Evolutionary conservation across 2,888 invertebrate genomes (phyloP), one percentile per base, ranked within the genome.

Genomic region (Tanypteryx hageni): DNA sequence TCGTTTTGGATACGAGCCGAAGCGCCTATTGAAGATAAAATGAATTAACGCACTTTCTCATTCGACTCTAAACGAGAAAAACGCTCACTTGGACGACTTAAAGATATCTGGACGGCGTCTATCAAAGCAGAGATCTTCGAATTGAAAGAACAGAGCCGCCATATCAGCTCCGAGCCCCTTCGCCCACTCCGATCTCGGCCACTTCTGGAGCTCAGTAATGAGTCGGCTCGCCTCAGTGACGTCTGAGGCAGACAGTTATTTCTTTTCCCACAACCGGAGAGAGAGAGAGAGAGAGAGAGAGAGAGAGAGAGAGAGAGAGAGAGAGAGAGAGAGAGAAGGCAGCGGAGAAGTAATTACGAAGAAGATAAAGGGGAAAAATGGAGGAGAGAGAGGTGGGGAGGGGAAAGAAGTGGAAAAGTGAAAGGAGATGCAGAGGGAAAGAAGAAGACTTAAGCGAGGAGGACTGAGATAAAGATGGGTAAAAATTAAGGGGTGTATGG

Each of bases 361-460:
- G 76, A 76, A 27, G 22, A 76, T 27, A 76, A 76, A 76, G 76
- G 76, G 10, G 76, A 76, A 76, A 68, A 76, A 76, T 76, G 11
- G 9, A 22, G 76, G 0, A 13, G 76, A n/a, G 27, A 76, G 76
- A 22, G 76, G 27, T 27, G 44, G 44, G 44, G 44, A 44, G 5
- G 44, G 5, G 44, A 44, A 44, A 44, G 8, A 22, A 27, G 22
- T 22, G 76, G 76, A 76, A 22, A 22, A 27, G 76, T 27, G 76
- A 27, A 76, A 27, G 18, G 27, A 76, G 76, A 76, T 22, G 27
- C 27, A 76, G 14, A 76, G 11, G 76, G 76, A 76, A 76, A 27
- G 76, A 76, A 76, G 13, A 22, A 22, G 76, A 76, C 22, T 27
- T 11, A 22, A 76, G 22, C 27, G 22, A 76, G 13, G 22, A 22